Base-by-base conservation (phyloP, 2,888 invertebrate species). In the Coleophora deauratella region DNA sequence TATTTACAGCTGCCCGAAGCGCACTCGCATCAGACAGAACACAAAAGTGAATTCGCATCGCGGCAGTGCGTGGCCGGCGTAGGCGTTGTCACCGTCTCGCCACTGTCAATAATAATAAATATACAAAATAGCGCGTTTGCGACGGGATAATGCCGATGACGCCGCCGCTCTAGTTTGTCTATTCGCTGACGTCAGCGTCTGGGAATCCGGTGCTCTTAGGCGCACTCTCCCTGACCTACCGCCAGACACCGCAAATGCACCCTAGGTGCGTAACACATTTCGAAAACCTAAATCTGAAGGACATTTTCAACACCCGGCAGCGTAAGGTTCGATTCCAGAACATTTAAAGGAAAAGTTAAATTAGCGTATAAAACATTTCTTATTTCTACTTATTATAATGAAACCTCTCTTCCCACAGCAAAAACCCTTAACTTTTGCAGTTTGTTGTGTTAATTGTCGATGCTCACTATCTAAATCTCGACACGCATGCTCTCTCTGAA, bases 51-150 rank as follows among this genome's bases (percentile, higher is more conserved):
- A 69, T 66, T 63, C 66, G 62, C 66, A 62, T 63, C 66, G 66
- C 51, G 54, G 48, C 54, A 52, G 58, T 65, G 74, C 76, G 84
- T 84, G 78, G 82, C 80, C 57, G n/a, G n/a, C n/a, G n/a, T n/a
- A n/a, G n/a, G n/a, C n/a, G n/a, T 73, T 77, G 81, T 76, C 79
- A 76, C 77, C 68, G 82, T 81, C 82, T 81, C 76, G 81, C 73
- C 81, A 69, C 66, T 73, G 71, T 77, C 75, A 75, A 81, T 79
- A 78, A 70, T 69, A 79, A 78, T 80, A 82, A 81, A 79, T 82
- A 81, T 72, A 70, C 72, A 63, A 78, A 81, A 81, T 80, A 78
- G 75, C 67, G 68, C 69, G 73, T 72, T 75, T 71, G 72, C 69
- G 64, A 69, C 67, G 73, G 75, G 74, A 78, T 79, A 72, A 72